phyloP scores from a whole-genome alignment of 2,888 invertebrate species.

The Ephialtes manifestator region DNA sequence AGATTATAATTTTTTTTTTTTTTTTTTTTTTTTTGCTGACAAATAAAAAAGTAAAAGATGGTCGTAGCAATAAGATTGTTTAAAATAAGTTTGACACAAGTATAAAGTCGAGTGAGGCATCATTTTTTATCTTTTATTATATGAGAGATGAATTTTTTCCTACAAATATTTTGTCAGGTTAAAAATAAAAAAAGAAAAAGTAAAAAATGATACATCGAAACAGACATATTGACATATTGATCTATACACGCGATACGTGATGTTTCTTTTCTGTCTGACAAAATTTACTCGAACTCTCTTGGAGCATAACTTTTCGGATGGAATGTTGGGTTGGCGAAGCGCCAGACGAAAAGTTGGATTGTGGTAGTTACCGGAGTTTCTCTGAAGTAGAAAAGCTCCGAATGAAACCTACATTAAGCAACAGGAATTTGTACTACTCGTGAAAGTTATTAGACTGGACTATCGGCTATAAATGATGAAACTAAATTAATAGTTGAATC shows the following conservation, averaged over 20 bases:
- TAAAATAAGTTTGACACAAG: no score
- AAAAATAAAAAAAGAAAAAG: no score
- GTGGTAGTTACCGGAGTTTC: neutral
- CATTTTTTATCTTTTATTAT: no score
- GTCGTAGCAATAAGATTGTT: no score
- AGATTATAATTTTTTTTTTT: no score
- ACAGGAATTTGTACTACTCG: neutral
- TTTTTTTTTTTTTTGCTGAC: no score
- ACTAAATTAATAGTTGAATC: neutral
- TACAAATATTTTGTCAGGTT: no score
- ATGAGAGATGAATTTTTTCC: no score
- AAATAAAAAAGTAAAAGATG: no score
- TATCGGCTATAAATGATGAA: neutral
- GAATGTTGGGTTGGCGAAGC: neutral
- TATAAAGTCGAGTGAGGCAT: no score
- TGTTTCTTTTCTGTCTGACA: neutral
- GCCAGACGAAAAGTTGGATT: slow-evolving; percentile 25
- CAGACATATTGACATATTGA: neutral
- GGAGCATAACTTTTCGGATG: neutral
- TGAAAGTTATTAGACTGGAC: neutral
- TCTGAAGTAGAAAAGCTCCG: neutral
- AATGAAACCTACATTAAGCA: neutral
- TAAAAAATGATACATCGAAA: neutral
- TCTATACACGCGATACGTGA: neutral
- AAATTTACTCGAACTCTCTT: neutral